Base-by-base conservation (phyloP, 2,113 vertebrate species). In the Oxyura jamaicensis region DNA sequence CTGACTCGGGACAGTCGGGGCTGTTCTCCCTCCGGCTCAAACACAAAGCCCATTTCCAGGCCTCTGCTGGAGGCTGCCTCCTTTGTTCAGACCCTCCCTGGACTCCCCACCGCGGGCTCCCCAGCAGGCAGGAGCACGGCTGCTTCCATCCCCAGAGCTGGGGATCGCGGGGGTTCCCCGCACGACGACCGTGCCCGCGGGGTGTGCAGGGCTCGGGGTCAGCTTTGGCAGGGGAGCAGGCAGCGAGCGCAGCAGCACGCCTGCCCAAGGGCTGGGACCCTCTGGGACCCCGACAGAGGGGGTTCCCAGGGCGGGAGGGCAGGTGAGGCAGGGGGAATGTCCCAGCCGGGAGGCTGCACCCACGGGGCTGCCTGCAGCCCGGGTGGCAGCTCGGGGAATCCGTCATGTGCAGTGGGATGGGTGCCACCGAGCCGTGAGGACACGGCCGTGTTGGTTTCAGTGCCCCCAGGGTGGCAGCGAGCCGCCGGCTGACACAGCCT, bases 161-260 rank as follows among this genome's bases (percentile, higher is more conserved):
- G 36, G 16, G 53, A 86, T 41, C 2, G 0, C 15, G 23, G 77
- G n/a, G 66, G 48, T 41, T 69, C 55, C 35, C 56, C 0, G 1
- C 1, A 1, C 1, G 0, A 35, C 0, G 2, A 23, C 39, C 11
- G 55, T 56, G 62, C 68, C 42, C 0, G 2, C 1, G 0, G 56
- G 33, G 12, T n/a, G 55, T 48, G 63, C 3, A 6, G 21, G 28
- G n/a, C 50, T 14, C 4, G 23, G 50, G 50, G 23, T 23, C 13
- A 23, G 50, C 50, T 52, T 25, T 52, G 50, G 22, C 16, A 63
- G 62, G 62, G 62, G 58, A 41, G 62, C 62, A 7, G 36, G 62
- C 36, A 28, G 31, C 11, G 56, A 39, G 62, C 3, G 35, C 14
- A 17, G 35, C 62, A 23, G 33, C 29, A n/a, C 8, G 21, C 19